These are phyloP conservation scores for Natrix natrix DNA, from an alignment of 2,797 vertebrate genomes.

Conservation along the genomic window DNA sequence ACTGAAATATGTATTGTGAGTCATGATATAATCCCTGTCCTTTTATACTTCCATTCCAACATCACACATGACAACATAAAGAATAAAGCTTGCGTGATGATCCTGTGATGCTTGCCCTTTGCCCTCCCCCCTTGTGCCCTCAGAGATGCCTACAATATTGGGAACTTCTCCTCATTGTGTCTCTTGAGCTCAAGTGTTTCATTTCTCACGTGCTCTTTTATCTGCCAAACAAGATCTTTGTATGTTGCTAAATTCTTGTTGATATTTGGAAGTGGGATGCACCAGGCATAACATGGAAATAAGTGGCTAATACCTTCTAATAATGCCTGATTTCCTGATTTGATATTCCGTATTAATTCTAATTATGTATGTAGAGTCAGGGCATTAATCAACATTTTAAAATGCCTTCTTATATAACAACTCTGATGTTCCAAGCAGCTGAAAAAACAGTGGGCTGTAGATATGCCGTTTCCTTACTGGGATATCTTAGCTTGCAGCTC, in stretches of 20 bases:
- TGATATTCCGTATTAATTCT: conserved; percentile 83
- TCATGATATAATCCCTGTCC: neutral
- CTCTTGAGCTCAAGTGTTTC: conserved; percentile 18
- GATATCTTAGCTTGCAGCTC: conserved; percentile 5
- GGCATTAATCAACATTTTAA: conserved; percentile 74
- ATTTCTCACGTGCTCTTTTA: conserved; percentile 15
- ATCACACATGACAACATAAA: neutral
- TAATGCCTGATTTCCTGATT: conserved; percentile 82
- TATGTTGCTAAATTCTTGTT: conserved; percentile 61
- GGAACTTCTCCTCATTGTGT: neutral
- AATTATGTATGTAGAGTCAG: conserved; percentile 76
- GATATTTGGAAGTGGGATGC: conserved; percentile 62
- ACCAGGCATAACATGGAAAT: conserved; percentile 78
- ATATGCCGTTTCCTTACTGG: conserved; percentile 41
- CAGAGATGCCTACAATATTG: neutral
- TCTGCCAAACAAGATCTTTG: conserved; percentile 45
- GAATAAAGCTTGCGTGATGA: neutral
- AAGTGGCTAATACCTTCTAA: conserved; percentile 78
- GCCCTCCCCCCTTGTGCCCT: neutral
- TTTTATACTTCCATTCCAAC: neutral
- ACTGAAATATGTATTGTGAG: neutral
- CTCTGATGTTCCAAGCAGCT: conserved; percentile 58
- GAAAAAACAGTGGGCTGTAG: conserved; percentile 19
- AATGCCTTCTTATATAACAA: conserved; percentile 61
- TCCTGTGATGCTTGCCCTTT: neutral